Base-by-base conservation (phyloP, 2,113 vertebrate genomes). In the Benitochromis conjunctus region DNA sequence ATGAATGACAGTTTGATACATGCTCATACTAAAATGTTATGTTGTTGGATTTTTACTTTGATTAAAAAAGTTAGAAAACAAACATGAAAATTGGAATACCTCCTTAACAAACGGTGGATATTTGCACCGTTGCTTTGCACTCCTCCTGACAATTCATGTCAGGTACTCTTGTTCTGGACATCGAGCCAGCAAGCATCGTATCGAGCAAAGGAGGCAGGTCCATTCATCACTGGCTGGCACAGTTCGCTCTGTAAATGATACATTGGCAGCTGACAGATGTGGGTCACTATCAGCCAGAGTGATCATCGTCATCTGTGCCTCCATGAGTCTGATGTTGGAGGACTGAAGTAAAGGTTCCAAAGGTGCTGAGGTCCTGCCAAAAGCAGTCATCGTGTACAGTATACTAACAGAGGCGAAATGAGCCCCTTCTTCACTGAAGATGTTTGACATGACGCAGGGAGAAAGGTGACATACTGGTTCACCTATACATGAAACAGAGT, bases 251-350 rank as follows among this genome's bases (percentile, higher is more conserved):
- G 66, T 87, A 89, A 89, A 92, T 84, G 84, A 91, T 83, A 77
- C 69, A 80, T 84, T 82, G 92, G 90, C 91, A 91, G 91, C 83
- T 92, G 93, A 92, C 93, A 91, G 88, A 92, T 92, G 90, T 93
- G 86, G 88, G 94, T 92, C 92, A 90, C 51, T 89, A 84, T 92
- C 85, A 79, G 86, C 88, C 86, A 83, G 58, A 84, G 79, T 87
- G 82, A 89, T 85, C 81, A 86, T 91, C 62, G 21, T 54, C 48
- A 8, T 76, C 83, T 80, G 83, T 41, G 60, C 80, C 69, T 34
- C 19, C 51, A 57, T 18, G 54, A 85, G 43, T 46, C 53, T 79
- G 43, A n/a, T 38, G 38, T 14, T 57, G n/a, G 60, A 77, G 55
- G 29, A 64, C 43, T 18, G 9, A 16, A 31, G 57, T 16, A 54